These are phyloP conservation scores for Acrocephalus arundinaceus DNA, from an alignment of 2,113 vertebrate genomes.

Conservation along the genomic window DNA sequence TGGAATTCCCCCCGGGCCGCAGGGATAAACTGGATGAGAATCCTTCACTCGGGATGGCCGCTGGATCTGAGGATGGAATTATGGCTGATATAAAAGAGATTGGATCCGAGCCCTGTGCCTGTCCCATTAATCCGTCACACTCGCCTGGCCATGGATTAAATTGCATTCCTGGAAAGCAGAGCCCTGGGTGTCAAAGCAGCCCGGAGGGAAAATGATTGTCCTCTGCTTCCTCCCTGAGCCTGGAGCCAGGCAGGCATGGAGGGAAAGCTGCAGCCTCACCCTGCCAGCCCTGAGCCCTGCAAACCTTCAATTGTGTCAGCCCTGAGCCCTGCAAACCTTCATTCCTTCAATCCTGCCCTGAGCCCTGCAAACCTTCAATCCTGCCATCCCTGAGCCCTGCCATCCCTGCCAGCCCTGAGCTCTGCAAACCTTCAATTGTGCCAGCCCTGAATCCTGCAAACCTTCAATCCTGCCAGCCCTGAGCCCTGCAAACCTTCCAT, in stretches of 20 bases:
- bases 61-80: background rate
- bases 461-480: too few species aligned
- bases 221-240: background rate
- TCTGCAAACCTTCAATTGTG: background rate
- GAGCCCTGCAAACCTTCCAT: too few species aligned
- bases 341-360: too few species aligned
- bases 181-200: background rate
- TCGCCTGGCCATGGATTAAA: background rate
- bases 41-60: background rate
- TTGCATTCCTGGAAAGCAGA: constrained; percentile 33
- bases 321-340: background rate
- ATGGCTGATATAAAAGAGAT: background rate
- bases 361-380: background rate
- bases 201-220: background rate
- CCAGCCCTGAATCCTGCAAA: background rate
- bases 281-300: background rate
- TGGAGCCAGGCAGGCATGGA: background rate
- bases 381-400: too few species aligned
- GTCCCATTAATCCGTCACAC: background rate
- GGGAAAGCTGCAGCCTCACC: background rate
- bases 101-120: background rate
- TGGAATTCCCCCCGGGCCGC: background rate
- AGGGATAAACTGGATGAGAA: background rate
- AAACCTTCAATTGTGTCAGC: background rate
- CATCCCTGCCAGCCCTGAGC: too few species aligned